These are phyloP conservation scores for Orthosia gothica DNA, from an alignment of 2,888 invertebrate genomes.

Conservation along the genomic window DNA sequence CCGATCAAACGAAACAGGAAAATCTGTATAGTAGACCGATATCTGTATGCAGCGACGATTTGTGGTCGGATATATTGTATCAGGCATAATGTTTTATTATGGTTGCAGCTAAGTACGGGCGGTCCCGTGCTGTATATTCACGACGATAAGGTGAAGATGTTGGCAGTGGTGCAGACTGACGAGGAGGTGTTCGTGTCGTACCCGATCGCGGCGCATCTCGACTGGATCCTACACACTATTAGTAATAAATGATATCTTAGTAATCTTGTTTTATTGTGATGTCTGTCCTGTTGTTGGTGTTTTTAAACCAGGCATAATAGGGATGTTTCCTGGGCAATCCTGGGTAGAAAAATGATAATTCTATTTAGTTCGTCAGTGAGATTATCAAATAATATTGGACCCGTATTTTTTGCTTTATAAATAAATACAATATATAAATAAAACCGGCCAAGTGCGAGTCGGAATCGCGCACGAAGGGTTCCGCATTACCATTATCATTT, in stretches of 20 bases:
- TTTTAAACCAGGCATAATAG: not conserved
- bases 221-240: slow-evolving; percentile 64
- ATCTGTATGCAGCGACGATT: too few relatives aligned
- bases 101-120: slow-evolving; percentile 61
- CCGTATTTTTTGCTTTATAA: too few relatives aligned
- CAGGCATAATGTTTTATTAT: not conserved
- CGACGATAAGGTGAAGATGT: slow-evolving; percentile 51
- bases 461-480: too few relatives aligned
- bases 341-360: too few relatives aligned
- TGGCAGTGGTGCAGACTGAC: slow-evolving; percentile 70
- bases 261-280: slow-evolving; percentile 32
- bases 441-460: too few relatives aligned
- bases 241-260: slow-evolving; percentile 45
- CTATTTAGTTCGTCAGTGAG: too few relatives aligned
- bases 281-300: too few relatives aligned
- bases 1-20: not conserved
- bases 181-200: slow-evolving; percentile 62
- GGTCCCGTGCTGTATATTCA: slow-evolving; percentile 61
- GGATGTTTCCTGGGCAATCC: too few relatives aligned
- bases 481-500: too few relatives aligned
- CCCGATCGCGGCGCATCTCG: slow-evolving; percentile 57
- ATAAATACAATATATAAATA: too few relatives aligned
- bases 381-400: too few relatives aligned
- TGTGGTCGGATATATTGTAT: too few relatives aligned
- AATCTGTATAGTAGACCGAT: not conserved